phyloP scores from a whole-genome alignment of 2,888 invertebrate species.

The Ichneumon xanthorius region DNA sequence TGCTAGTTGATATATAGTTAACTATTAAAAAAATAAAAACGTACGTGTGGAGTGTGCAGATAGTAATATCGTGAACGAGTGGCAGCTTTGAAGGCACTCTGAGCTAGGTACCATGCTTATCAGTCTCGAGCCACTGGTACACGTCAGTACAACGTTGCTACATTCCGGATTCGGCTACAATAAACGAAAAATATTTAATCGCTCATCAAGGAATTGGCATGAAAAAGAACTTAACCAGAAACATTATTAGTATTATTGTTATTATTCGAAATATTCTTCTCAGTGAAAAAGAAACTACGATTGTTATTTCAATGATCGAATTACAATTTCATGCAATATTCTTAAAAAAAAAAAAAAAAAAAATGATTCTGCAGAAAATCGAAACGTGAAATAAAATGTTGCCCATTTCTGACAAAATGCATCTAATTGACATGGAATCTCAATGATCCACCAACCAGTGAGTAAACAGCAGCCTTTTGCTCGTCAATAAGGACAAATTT shows the following conservation, averaged over 20 bases:
- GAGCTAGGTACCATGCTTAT: slow-evolving; percentile 91
- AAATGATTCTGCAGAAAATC: neutral
- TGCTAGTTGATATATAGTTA: slow-evolving; percentile 31
- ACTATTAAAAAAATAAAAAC: slow-evolving; percentile 76
- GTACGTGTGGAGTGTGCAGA: slow-evolving; percentile 91
- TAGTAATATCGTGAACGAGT: slow-evolving; percentile 89
- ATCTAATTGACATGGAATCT: slow-evolving; percentile 1
- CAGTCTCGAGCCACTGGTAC: slow-evolving; percentile 90
- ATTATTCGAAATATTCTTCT: neutral
- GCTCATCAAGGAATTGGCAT: slow-evolving; percentile 8
- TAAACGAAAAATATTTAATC: slow-evolving; percentile 50
- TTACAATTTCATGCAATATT: neutral
- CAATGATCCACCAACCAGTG: slow-evolving; percentile 85
- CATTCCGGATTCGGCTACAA: slow-evolving; percentile 92
- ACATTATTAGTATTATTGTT: neutral
- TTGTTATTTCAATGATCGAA: neutral
- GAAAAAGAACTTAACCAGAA: slow-evolving; percentile 12
- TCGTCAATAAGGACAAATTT: slow-evolving; percentile 92
- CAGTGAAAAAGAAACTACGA: neutral
- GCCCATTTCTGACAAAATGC: neutral
- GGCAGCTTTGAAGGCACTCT: slow-evolving; percentile 91
- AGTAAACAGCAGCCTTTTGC: slow-evolving; percentile 88
- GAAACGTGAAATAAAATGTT: neutral
- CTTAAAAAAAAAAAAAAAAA: neutral
- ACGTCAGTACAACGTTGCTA: slow-evolving; percentile 91